Evolutionary conservation across 2,888 invertebrate species (phyloP).

Genomic region (Temnothorax rugatulus): DNA sequence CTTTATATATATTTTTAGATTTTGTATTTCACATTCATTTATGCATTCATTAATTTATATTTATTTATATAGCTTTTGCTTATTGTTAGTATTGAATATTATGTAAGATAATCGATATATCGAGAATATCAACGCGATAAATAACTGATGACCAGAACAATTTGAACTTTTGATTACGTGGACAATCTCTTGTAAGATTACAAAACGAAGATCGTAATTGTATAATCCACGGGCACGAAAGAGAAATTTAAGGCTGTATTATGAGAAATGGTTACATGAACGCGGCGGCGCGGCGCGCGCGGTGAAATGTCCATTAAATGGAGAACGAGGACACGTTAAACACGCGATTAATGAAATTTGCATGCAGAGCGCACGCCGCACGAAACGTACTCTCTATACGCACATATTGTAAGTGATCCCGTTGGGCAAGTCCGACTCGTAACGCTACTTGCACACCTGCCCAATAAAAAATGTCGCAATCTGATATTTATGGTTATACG

Average conservation of each 20-base stretch:
- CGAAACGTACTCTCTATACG: conserved; percentile 2
- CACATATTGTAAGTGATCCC: conserved; percentile 1
- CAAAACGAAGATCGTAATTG: conserved; percentile 15
- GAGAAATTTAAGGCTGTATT: conserved; percentile 37
- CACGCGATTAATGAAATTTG: conserved; percentile 61
- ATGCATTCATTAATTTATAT: background rate
- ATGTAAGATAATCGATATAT: background rate
- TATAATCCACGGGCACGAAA: conserved; percentile 31
- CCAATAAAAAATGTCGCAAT: conserved; percentile 33
- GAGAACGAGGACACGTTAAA: conserved; percentile 50
- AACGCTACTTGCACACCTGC: conserved; percentile 28
- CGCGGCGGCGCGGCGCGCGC: too few species aligned
- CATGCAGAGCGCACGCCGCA: conserved; percentile 39
- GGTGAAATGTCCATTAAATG: conserved; percentile 58
- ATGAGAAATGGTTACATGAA: conserved; percentile 37
- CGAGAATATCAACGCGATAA: background rate
- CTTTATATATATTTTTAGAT: background rate
- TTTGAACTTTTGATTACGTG: background rate
- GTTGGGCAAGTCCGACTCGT: conserved; percentile 36
- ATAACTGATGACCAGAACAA: background rate
- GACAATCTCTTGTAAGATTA: background rate
- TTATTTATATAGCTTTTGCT: background rate
- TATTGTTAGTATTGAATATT: background rate
- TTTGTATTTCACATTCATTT: background rate
- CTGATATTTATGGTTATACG: background rate